These are phyloP conservation scores for Pyrocoelia pectoralis DNA, from an alignment of 2,888 invertebrate species.

Conservation along the genomic window DNA sequence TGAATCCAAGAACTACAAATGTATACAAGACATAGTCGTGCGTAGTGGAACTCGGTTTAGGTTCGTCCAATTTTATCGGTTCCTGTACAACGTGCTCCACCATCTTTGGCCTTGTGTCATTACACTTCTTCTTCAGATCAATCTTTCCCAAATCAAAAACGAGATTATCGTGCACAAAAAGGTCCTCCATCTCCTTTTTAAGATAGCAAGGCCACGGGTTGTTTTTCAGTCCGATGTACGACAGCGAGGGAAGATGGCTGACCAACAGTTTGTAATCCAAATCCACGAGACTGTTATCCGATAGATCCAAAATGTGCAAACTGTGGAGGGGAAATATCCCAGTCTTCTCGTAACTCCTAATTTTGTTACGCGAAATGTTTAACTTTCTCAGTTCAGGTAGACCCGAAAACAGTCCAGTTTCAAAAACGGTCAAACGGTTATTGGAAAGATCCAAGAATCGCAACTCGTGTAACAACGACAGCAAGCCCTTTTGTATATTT, in stretches of 20 bases:
- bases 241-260: conserved; percentile 50
- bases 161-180: conserved; percentile 52
- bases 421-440: conserved; percentile 48
- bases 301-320: conserved; percentile 54
- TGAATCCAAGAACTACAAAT: conserved; percentile 44
- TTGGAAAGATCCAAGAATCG: conserved; percentile 47
- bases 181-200: conserved; percentile 52
- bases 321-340: conserved; percentile 52
- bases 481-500: conserved; percentile 44
- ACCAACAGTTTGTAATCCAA: conserved; percentile 53
- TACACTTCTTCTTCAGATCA: conserved; percentile 34
- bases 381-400: conserved; percentile 52
- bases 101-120: conserved; percentile 40
- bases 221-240: conserved; percentile 49
- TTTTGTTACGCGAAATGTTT: conserved; percentile 49
- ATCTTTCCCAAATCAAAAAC: conserved; percentile 47
- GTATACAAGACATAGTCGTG: conserved; percentile 36
- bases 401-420: conserved; percentile 51
- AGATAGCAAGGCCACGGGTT: conserved; percentile 53
- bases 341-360: conserved; percentile 46
- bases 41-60: conserved; percentile 6
- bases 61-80: background rate
- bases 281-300: conserved; percentile 51
- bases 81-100: background rate
- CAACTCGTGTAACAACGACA: conserved; percentile 47